Percentiles rank a stretch among this genome's conserved stretches.
These are phyloP conservation scores for Ophion ellenae DNA, from an alignment of 2,888 invertebrate genomes.

Conservation along the genomic window DNA sequence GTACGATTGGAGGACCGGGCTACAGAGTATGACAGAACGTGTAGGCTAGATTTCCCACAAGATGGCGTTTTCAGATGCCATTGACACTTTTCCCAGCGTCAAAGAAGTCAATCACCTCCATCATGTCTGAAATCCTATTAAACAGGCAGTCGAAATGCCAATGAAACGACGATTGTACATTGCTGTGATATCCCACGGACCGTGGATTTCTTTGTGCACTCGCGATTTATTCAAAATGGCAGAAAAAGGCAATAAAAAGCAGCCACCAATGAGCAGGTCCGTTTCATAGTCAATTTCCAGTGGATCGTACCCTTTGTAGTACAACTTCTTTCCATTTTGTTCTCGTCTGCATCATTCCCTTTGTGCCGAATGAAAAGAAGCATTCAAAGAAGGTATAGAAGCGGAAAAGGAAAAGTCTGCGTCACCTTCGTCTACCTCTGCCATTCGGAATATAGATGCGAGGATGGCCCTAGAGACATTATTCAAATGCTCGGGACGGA, in stretches of 20 bases:
- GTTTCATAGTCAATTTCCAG: conserved; percentile 1
- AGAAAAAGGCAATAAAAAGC: neutral
- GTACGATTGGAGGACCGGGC: no score
- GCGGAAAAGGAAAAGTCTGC: conserved; percentile 33
- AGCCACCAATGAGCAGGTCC: neutral
- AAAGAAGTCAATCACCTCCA: neutral
- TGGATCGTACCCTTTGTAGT: conserved; percentile 29
- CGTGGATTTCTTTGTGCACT: neutral
- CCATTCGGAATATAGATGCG: conserved; percentile 59
- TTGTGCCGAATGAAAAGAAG: conserved; percentile 13
- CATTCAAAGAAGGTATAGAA: conserved; percentile 28
- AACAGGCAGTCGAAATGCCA: neutral
- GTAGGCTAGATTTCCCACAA: no score
- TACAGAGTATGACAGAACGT: no score
- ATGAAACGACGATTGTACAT: neutral
- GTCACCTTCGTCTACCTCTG: conserved; percentile 51
- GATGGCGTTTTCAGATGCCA: neutral
- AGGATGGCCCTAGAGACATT: conserved; percentile 65
- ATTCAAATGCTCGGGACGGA: conserved; percentile 72
- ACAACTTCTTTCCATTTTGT: conserved; percentile 16
- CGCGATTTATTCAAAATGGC: neutral
- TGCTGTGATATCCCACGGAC: neutral
- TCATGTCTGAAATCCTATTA: neutral
- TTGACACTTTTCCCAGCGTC: no score
- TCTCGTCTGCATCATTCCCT: conserved; percentile 29